Evolutionary conservation across 2,888 invertebrate genomes (phyloP).

Genomic region (Euclidia mi): DNA sequence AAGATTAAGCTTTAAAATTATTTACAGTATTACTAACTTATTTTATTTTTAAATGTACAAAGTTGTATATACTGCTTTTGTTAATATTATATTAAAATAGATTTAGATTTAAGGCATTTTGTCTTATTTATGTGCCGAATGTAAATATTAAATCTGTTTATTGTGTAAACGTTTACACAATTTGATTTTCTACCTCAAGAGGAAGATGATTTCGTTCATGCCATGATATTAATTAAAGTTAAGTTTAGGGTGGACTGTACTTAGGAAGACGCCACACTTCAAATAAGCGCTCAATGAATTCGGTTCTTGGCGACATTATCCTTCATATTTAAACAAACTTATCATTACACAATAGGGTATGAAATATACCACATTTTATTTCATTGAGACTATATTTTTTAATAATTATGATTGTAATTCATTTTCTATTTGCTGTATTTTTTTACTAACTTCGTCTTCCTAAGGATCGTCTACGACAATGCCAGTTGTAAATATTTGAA

Average conservation of each 20-base stretch:
- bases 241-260: constrained; percentile 31
- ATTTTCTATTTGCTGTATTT: no score
- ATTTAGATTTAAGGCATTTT: constrained; percentile 44
- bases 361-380: no score
- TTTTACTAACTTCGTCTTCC: constrained; percentile 2
- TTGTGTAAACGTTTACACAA: constrained; percentile 62
- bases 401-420: no score
- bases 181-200: constrained; percentile 88
- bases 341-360: no score
- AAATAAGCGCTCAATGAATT: no score
- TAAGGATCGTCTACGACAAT: constrained; percentile 18
- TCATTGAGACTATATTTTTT: no score
- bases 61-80: constrained; percentile 82
- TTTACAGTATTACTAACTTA: constrained; percentile 90
- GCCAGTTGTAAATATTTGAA: constrained; percentile 67
- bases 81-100: constrained; percentile 62
- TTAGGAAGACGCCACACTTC: constrained; percentile 1
- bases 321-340: no score
- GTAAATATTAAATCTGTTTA: constrained; percentile 56
- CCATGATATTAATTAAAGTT: constrained; percentile 51
- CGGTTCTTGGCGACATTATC: no score
- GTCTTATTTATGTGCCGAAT: constrained; percentile 55
- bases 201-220: constrained; percentile 66
- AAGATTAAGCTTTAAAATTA: constrained; percentile 84
- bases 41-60: constrained; percentile 82